A percentile compares a stretch with the other conserved stretches of the same genome.
Conservation (phyloP, 1,140 invertebrate genomes). For the Aphaenogaster floridana region DNA sequence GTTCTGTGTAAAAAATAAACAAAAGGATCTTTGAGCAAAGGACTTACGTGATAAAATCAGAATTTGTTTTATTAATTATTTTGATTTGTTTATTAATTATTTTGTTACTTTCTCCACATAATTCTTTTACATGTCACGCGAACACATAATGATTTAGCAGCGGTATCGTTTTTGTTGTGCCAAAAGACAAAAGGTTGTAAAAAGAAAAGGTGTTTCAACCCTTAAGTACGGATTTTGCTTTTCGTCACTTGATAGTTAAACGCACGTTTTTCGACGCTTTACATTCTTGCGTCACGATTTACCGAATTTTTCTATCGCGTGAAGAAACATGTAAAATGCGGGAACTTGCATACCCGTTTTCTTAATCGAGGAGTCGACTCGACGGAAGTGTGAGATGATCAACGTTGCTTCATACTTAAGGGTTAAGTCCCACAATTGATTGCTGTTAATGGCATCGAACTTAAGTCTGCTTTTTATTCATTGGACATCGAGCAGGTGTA, state of each 20-base stretch:
- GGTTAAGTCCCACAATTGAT: constrained; percentile 10
- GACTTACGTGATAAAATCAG: not conserved
- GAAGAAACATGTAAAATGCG: not conserved
- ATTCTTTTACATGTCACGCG: constrained; percentile 26
- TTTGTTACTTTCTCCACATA: constrained; percentile 42
- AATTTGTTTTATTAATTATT: constrained; percentile 22
- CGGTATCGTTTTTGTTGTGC: not conserved
- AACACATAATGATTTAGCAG: not conserved
- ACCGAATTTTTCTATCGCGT: not conserved
- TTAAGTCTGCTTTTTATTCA: constrained; percentile 33
- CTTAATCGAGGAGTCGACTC: not conserved
- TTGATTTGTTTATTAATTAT: constrained; percentile 27
- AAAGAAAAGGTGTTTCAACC: constrained; percentile 5
- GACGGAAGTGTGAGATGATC: not conserved
- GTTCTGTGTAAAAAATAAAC: not conserved
- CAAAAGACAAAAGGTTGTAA: not conserved
- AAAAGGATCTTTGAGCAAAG: not conserved
- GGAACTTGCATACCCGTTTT: not conserved
- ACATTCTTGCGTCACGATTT: not conserved
- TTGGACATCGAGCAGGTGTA: constrained; percentile 17
- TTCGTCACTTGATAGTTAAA: constrained; percentile 4
- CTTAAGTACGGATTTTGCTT: constrained; percentile 52
- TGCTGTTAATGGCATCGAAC: constrained; percentile 22
- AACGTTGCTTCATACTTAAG: constrained; percentile 44
- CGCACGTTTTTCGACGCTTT: not conserved